Conservation (phyloP, 2,888 invertebrate genomes). For the Nysson spinosus region DNA sequence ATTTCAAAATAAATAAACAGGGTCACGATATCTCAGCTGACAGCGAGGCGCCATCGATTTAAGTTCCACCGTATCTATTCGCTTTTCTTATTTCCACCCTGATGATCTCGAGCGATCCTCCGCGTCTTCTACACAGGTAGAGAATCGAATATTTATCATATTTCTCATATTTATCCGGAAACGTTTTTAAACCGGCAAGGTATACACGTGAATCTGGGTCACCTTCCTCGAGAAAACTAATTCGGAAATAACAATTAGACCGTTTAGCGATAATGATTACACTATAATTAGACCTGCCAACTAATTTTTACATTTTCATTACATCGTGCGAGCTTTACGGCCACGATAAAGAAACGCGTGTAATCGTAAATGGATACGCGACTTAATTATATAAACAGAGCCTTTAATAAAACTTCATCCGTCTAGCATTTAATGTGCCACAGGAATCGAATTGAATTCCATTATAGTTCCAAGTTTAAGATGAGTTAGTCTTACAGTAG, state of each 20-base stretch:
- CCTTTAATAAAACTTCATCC: too few species aligned
- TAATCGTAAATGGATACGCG: slow-evolving; percentile 20
- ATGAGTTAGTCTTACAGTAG: too few species aligned
- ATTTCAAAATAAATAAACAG: slow-evolving; percentile 65
- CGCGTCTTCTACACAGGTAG: not conserved
- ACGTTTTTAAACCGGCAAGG: too few species aligned
- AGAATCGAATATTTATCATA: not conserved
- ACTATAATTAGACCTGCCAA: slow-evolving; percentile 52
- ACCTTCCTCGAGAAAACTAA: too few species aligned
- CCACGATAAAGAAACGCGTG: slow-evolving; percentile 46
- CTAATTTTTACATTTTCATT: slow-evolving; percentile 47
- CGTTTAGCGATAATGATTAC: slow-evolving; percentile 40
- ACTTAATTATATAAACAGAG: not conserved
- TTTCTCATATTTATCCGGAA: too few species aligned
- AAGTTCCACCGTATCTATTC: too few species aligned
- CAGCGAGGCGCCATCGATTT: slow-evolving; percentile 2
- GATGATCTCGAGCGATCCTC: not conserved
- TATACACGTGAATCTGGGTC: not conserved
- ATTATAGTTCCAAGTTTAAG: too few species aligned
- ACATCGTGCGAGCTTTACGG: slow-evolving; percentile 50
- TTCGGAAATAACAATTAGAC: slow-evolving; percentile 28
- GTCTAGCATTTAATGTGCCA: too few species aligned
- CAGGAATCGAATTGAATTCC: too few species aligned
- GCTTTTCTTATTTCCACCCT: not conserved
- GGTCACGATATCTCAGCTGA: slow-evolving; percentile 47